phyloP scores from a whole-genome alignment of 2,113 vertebrate genomes.

The Alouatta palliata region DNA sequence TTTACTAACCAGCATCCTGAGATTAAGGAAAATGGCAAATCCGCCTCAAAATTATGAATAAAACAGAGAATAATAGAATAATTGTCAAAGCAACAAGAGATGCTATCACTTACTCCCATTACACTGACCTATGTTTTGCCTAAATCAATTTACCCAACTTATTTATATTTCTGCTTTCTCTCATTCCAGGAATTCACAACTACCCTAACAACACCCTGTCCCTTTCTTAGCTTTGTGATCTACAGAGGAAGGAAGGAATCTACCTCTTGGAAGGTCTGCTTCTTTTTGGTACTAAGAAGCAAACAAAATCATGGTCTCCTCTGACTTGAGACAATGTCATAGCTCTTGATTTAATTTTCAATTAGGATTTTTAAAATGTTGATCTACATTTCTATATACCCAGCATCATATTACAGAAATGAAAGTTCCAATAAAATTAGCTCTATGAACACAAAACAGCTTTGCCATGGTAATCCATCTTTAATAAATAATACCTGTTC shows the following conservation, averaged over 20 bases:
- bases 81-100: conserved; percentile 3
- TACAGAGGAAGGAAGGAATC: neutral
- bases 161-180: neutral
- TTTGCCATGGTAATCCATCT: neutral
- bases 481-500: conserved; percentile 27
- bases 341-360: conserved; percentile 24
- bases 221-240: conserved; percentile 18
- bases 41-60: conserved; percentile 26
- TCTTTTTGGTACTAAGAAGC: conserved; percentile 29
- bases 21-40: neutral
- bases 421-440: neutral
- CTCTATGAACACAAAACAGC: neutral
- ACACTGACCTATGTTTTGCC: neutral
- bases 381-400: neutral
- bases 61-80: conserved; percentile 33
- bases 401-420: neutral
- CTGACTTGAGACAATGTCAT: neutral
- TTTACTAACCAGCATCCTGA: neutral
- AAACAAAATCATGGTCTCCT: conserved; percentile 21
- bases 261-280: neutral
- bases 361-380: conserved; percentile 28
- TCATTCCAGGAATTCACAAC: conserved; percentile 39
- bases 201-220: neutral
- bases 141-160: conserved; percentile 18
- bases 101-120: conserved; percentile 10